Percentiles rank a stretch among this genome's conserved stretches.
Evolutionary conservation across 2,888 invertebrate genomes (phyloP).

Genomic region (Tenthredo distinguenda): DNA sequence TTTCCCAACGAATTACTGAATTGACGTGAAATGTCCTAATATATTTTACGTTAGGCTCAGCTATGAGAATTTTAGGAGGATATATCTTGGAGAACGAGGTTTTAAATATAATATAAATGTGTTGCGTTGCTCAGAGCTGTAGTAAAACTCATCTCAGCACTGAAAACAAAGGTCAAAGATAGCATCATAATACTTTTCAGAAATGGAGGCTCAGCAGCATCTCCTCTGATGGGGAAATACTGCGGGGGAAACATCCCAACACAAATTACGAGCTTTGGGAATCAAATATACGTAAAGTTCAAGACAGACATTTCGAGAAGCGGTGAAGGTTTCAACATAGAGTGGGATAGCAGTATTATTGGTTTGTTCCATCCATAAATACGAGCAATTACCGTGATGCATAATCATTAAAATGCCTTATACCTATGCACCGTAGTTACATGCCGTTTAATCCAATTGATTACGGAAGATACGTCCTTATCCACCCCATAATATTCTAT

Average conservation of each 20-base stretch:
- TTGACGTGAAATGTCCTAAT: too few species aligned
- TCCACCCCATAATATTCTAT: background rate
- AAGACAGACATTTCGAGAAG: slow-evolving; percentile 85
- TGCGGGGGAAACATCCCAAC: slow-evolving; percentile 86
- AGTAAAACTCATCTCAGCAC: too few species aligned
- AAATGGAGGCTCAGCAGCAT: slow-evolving; percentile 86
- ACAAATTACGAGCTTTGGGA: slow-evolving; percentile 86
- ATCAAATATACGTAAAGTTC: slow-evolving; percentile 88
- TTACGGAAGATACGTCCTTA: background rate
- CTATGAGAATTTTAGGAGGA: too few species aligned
- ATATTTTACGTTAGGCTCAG: too few species aligned
- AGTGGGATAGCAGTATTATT: slow-evolving; percentile 83
- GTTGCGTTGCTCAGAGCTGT: too few species aligned
- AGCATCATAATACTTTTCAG: slow-evolving; percentile 76
- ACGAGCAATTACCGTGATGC: background rate
- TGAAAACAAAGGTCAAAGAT: too few species aligned
- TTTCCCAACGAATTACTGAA: too few species aligned
- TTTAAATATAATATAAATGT: too few species aligned
- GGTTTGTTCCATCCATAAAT: slow-evolving; percentile 75
- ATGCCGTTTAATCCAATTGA: background rate
- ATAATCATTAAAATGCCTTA: background rate
- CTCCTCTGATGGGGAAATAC: slow-evolving; percentile 89
- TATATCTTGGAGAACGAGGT: too few species aligned
- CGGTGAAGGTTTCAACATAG: slow-evolving; percentile 86
- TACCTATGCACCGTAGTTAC: background rate